Evolutionary conservation across 1,140 invertebrate genomes (phyloP), one percentile per base, ranked within the genome.

Genomic region (Heliconius hermathena): DNA sequence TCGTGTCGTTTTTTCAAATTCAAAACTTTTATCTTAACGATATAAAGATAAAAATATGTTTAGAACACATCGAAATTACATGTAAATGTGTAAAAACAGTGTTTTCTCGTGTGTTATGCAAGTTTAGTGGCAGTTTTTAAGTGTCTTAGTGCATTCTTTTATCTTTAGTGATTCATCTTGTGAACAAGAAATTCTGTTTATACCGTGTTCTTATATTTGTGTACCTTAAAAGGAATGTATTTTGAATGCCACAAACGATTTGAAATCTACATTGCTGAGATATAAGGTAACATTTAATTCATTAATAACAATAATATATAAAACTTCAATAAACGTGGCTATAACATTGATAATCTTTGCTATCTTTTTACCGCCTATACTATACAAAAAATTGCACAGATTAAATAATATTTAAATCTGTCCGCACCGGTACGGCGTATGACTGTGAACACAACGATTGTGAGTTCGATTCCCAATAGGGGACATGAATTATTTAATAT

Each of bases 181-280:
- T 84, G 85, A 87, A 90, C 88, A 89, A 90, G 88, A 91, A 92
- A 90, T 91, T 88, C 86, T 84, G 85, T 91, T 88, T 89, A 86
- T 90, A 89, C 88, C 86, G 79, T 82, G 74, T 81, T 81, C 79
- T 85, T 87, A 83, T 87, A 87, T 89, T 87, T 85, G 88, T 87
- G 88, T 87, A 82, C 74, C 82, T 82, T 82, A 38, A 79, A 81
- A 78, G 79, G 76, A 85, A 85, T 88, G 79, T 84, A 82, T 83
- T 83, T 81, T 80, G 87, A 86, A 81, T 76, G 13, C 5, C 66
- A 26, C 54, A 82, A 82, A 82, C 82, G 80, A 78, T 83, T 83
- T 85, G 41, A 60, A 73, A 8, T 29, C 71, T 13, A 66, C 49
- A 73, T 77, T 73, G 80, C 80, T 77, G 73, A 71, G n/a, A 41